These are phyloP conservation scores for Portunus trituberculatus DNA, from an alignment of 1,140 invertebrate species.

Conservation along the genomic window DNA sequence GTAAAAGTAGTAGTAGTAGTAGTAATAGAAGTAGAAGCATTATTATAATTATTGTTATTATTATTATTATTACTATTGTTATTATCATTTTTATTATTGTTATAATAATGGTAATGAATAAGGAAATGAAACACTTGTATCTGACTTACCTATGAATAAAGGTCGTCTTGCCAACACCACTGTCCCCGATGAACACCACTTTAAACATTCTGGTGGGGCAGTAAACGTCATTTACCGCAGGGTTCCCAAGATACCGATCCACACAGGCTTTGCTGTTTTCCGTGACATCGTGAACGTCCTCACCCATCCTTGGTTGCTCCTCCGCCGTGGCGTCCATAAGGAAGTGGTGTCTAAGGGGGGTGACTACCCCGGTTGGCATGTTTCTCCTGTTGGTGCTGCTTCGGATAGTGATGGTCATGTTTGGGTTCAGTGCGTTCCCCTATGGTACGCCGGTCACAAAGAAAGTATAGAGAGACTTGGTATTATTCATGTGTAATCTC, in stretches of 20 bases:
- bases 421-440: neutral
- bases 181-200: constrained; percentile 84
- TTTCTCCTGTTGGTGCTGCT: neutral
- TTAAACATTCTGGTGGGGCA: constrained; percentile 82
- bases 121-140: too few relatives aligned
- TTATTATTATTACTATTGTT: too few relatives aligned
- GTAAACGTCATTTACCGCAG: neutral
- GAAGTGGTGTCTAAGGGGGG: neutral
- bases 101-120: too few relatives aligned
- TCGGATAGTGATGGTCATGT: neutral
- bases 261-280: too few relatives aligned
- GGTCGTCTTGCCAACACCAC: constrained; percentile 84
- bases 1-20: too few relatives aligned
- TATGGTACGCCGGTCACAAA: too few relatives aligned
- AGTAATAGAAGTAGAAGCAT: too few relatives aligned
- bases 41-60: too few relatives aligned
- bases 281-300: too few relatives aligned
- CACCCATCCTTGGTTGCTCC: neutral
- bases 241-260: neutral
- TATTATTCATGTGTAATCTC: too few relatives aligned
- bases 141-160: constrained; percentile 81
- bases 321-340: neutral
- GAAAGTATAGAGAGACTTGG: too few relatives aligned
- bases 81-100: too few relatives aligned
- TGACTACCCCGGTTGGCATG: neutral